Base-by-base conservation (phyloP, 2,797 vertebrate species). In the Adrianichthys oophorus region DNA sequence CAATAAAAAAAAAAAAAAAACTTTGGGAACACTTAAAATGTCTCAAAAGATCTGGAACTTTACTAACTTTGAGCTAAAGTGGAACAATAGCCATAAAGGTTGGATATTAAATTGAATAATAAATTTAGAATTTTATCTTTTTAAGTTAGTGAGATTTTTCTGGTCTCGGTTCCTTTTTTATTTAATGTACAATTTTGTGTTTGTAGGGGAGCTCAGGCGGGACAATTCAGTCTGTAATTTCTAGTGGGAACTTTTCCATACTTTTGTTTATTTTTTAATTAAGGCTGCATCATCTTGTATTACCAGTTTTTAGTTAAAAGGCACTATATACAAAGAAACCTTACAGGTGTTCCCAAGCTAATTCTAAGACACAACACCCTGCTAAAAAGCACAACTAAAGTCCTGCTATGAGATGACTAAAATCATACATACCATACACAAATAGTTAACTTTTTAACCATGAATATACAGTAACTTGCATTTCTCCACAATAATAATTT, bases 361-460 rank as follows among this genome's bases (percentile, higher is more conserved):
- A 78, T 80, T 67, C 49, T 68, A 79, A 79, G 56, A 65, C 75
- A 77, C 58, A 72, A 66, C 70, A 71, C 49, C 24, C 41, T 49
- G 61, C 55, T 57, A 62, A 70, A 18, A 23, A 37, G 24, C 19
- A n/a, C 14, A 18, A 45, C 50, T 68, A 70, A 67, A 13, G 48
- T 41, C 42, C 52, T 48, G 41, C 52, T 65, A 59, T 65, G 44
- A 64, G 57, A 48, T 58, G 52, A 56, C 17, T 14, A 50, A 19
- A 74, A 48, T 44, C 43, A 51, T 2, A 48, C 10, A 37, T 10
- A 64, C 13, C 10, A 37, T 10, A 64, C 13, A 45, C 5, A 53
- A 40, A 56, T 19, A 51, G 29, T 4, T 14, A 68, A 15, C 18
- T 37, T 32, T 32, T 2, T 12, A 2, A 7, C 29, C 10, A 12